Conservation (phyloP, 2,888 invertebrate species). For the Drosophila paracracens region DNA sequence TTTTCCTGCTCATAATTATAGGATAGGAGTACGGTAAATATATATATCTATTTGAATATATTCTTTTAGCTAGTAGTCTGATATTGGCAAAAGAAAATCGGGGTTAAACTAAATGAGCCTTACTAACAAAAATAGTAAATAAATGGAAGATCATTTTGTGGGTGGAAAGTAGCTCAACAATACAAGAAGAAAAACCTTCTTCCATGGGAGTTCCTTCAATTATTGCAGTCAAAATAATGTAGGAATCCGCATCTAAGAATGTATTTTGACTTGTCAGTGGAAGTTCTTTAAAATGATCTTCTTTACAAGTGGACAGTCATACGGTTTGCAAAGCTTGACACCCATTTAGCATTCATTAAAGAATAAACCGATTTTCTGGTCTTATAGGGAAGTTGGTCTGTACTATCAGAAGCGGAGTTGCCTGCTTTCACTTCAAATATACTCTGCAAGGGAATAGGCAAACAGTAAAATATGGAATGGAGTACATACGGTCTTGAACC, state of each 20-base stretch:
- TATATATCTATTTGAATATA: neutral
- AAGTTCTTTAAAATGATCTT: neutral
- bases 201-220: neutral
- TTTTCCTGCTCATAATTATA: neutral
- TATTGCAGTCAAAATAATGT: neutral
- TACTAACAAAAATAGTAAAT: too few species aligned
- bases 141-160: neutral
- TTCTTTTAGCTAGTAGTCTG: neutral
- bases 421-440: neutral
- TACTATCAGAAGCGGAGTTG: neutral
- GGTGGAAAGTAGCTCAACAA: neutral
- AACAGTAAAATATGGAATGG: neutral
- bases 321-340: neutral
- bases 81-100: neutral
- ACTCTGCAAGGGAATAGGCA: neutral
- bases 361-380: neutral
- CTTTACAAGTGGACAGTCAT: neutral
- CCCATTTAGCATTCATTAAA: neutral
- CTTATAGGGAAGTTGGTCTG: neutral
- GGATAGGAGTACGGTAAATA: neutral
- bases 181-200: neutral
- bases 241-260: neutral
- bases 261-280: neutral
- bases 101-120: neutral
- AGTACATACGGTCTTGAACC: conserved; percentile 92